Conservation (phyloP, 2,797 vertebrate genomes). For the Helarctos malayanus region DNA sequence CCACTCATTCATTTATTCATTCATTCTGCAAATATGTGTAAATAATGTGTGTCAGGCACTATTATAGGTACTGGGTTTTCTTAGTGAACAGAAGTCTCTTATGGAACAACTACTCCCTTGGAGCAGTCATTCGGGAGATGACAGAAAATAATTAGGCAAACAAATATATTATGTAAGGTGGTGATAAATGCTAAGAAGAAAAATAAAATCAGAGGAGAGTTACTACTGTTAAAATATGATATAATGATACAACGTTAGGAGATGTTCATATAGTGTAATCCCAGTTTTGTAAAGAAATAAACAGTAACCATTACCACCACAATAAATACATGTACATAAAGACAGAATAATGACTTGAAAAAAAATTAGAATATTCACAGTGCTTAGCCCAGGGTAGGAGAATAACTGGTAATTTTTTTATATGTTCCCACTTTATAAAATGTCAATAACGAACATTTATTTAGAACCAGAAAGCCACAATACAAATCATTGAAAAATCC, state of each 20-base stretch:
- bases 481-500: not conserved
- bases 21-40: not conserved
- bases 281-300: not conserved
- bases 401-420: not conserved
- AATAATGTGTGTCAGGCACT: not conserved
- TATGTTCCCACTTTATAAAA: not conserved
- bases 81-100: not conserved
- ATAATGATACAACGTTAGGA: not conserved
- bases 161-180: not conserved
- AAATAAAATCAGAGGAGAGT: not conserved
- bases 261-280: not conserved
- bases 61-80: not conserved
- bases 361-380: not conserved
- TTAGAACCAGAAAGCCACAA: not conserved
- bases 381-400: not conserved
- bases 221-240: not conserved
- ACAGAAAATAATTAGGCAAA: not conserved
- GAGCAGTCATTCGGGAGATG: not conserved
- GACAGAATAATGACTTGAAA: conserved; percentile 2
- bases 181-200: not conserved
- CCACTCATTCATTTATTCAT: not conserved
- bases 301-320: not conserved
- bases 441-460: not conserved
- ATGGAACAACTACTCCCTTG: not conserved
- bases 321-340: not conserved